These are phyloP conservation scores for Carpatolechia fugitivella DNA, from an alignment of 2,888 invertebrate species.

Conservation along the genomic window DNA sequence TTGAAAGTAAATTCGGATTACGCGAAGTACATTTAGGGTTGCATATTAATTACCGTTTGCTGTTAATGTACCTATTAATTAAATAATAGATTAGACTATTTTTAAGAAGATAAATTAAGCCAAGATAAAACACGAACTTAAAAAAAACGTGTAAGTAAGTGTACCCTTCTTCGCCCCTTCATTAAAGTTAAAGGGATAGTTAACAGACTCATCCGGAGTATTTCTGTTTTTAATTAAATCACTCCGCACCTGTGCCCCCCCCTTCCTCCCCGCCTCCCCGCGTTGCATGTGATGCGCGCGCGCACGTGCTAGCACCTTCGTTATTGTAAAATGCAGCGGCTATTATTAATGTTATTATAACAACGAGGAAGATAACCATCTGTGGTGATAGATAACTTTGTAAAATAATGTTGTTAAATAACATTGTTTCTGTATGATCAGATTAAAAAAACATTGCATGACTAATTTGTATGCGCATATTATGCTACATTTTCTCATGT, in stretches of 20 bases:
- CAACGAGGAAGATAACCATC: not conserved
- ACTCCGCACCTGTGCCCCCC: slow-evolving; percentile 14
- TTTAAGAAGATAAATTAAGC: no score
- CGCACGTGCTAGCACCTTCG: slow-evolving; percentile 41
- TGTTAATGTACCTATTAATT: no score
- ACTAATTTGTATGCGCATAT: no score
- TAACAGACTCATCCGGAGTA: slow-evolving; percentile 5
- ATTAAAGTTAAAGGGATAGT: not conserved
- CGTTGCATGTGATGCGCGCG: slow-evolving; percentile 35
- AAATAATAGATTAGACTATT: no score
- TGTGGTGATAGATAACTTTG: not conserved
- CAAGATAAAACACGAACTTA: no score
- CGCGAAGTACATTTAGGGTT: no score
- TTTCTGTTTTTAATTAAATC: slow-evolving; percentile 20
- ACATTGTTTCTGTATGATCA: no score
- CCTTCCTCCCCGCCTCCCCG: not conserved
- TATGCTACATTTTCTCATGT: no score
- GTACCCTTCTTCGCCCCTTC: not conserved
- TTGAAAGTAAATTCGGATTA: no score
- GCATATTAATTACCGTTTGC: no score
- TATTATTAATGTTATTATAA: slow-evolving; percentile 1
- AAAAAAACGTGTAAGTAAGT: not conserved
- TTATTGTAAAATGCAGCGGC: not conserved
- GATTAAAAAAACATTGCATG: no score
- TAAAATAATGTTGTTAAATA: not conserved